Conservation (phyloP, 2,797 vertebrate genomes). For the Halcyon badia region DNA sequence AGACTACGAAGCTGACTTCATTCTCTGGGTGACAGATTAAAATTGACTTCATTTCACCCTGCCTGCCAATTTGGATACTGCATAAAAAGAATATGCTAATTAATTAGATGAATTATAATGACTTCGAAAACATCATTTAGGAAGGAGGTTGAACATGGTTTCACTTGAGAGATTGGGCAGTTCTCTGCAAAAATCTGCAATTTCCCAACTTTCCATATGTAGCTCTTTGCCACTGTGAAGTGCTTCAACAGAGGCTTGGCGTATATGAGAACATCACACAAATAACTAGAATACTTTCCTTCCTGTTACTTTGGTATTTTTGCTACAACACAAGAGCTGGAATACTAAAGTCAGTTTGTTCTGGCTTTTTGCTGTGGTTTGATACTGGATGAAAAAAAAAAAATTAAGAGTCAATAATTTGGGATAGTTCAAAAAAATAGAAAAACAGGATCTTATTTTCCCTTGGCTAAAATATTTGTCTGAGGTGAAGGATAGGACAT, state of each 20-base stretch:
- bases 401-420: not conserved
- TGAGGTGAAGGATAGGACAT: not conserved
- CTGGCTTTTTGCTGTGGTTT: not conserved
- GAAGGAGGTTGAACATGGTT: not conserved
- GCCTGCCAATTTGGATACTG: not conserved
- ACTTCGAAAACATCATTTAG: slow-evolving; percentile 6
- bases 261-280: not conserved
- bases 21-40: not conserved
- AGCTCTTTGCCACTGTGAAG: not conserved
- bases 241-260: not conserved
- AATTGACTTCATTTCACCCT: not conserved
- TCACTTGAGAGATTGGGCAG: not conserved
- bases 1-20: not conserved
- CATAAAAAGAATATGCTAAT: not conserved
- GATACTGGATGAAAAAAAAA: not conserved
- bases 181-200: not conserved
- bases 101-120: slow-evolving; percentile 26
- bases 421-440: not conserved
- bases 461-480: not conserved
- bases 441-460: not conserved
- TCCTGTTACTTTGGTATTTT: not conserved
- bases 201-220: not conserved
- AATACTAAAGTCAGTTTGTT: slow-evolving; percentile 20
- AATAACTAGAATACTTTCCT: slow-evolving; percentile 2
- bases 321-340: not conserved